Evolutionary conservation across 2,113 vertebrate genomes (phyloP).

Genomic region (Numenius arquata): DNA sequence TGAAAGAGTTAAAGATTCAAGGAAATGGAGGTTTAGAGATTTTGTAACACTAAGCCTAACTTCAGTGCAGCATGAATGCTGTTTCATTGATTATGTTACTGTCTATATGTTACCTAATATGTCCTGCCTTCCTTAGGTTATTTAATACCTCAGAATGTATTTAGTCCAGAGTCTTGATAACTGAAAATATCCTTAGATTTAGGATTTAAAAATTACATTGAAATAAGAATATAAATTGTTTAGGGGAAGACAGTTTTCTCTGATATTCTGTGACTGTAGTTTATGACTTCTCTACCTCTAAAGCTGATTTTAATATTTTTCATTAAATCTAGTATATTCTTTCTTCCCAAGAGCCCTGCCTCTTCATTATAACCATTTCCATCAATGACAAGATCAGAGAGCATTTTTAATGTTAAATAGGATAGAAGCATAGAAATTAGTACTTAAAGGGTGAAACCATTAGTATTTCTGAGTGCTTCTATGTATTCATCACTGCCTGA

Average conservation of each 20-base stretch:
- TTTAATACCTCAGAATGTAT: neutral
- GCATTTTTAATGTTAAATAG: constrained; percentile 68
- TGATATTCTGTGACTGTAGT: neutral
- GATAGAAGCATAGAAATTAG: constrained; percentile 65
- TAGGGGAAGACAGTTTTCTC: neutral
- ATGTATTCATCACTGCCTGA: constrained; percentile 70
- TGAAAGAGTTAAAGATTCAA: neutral
- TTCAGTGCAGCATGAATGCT: neutral
- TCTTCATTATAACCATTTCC: constrained; percentile 67
- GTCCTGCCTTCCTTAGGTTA: neutral
- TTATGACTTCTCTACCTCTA: constrained; percentile 19
- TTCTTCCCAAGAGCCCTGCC: constrained; percentile 40
- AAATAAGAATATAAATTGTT: neutral
- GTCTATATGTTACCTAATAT: neutral
- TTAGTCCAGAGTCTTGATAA: neutral
- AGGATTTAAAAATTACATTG: neutral
- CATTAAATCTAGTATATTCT: constrained; percentile 55
- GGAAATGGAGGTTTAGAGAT: neutral
- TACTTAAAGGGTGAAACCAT: constrained; percentile 68
- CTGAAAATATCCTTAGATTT: neutral
- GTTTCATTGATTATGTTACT: neutral
- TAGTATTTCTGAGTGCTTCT: constrained; percentile 69
- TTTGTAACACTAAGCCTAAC: neutral
- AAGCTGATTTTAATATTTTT: constrained; percentile 68
- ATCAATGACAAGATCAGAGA: constrained; percentile 66